Percentiles rank a stretch among this genome's conserved stretches.
Evolutionary conservation across 2,113 vertebrate species (phyloP).

Genomic region (Pteronura brasiliensis): DNA sequence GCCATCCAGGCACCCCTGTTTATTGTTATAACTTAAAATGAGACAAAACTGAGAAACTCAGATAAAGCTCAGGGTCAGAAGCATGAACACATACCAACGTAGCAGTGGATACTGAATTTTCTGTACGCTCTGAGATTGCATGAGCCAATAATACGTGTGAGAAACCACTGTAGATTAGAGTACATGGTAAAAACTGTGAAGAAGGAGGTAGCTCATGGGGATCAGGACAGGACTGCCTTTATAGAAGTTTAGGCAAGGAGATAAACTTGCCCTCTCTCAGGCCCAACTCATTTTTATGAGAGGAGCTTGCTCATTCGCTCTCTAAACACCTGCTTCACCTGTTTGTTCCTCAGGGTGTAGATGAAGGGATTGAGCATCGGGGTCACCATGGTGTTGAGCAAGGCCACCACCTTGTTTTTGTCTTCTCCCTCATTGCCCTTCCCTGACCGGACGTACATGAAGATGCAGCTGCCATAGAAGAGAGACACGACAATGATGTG

Average conservation of each 20-base stretch:
- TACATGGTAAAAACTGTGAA: not conserved
- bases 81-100: not conserved
- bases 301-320: constrained; percentile 36
- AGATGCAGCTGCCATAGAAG: constrained; percentile 76
- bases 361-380: constrained; percentile 81
- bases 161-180: not conserved
- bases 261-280: not conserved
- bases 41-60: not conserved
- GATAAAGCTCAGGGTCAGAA: not conserved
- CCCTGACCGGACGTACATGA: constrained; percentile 71
- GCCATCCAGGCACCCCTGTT: not conserved
- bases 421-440: constrained; percentile 51
- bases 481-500: constrained; percentile 72
- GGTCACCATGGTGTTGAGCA: constrained; percentile 73
- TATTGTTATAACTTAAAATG: not conserved
- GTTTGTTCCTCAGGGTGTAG: constrained; percentile 80
- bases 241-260: not conserved
- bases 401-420: constrained; percentile 66
- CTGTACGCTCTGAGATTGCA: not conserved
- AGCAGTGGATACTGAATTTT: not conserved
- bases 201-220: not conserved
- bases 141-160: not conserved
- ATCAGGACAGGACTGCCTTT: not conserved
- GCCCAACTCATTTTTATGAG: not conserved
- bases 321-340: constrained; percentile 73